Base-by-base conservation (phyloP, 1,140 invertebrate species). In the Bombus waltoni region DNA sequence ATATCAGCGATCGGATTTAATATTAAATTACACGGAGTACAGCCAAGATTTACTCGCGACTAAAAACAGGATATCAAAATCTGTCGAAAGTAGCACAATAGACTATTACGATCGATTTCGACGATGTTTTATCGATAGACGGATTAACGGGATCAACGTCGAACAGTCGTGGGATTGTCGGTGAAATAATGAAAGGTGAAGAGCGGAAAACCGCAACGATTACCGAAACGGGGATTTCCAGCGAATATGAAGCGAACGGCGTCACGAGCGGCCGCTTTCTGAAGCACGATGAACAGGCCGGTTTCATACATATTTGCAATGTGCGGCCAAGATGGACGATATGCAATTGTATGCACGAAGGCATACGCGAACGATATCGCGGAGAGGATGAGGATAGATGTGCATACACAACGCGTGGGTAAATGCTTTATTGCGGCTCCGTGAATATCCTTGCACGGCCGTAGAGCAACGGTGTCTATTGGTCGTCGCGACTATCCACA, bases 391-490 rank as follows among this genome's bases (percentile, higher is more conserved):
- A 71, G 88, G 83, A 84, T 88, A 87, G 78, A 91, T 87, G 90
- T 90, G 88, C 87, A 89, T 92, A 91, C 73, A 82, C 62, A 88
- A 83, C 90, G 92, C 92, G 92, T 93, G 91, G 94, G 93, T 92
- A 93, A 93, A 92, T 91, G 91, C 85, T 94, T 93, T 93, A 94
- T 93, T 91, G 91, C 92, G 75, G 81, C 74, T 88, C 85, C 74
- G 85, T 86, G 77, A 59, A 90, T 91, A 85, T 85, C 79, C 84
- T 85, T 81, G 78, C 79, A 38, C 79, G 44, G 42, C 38, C 57
- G 76, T 85, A 62, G 77, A 62, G 28, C n/a, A 75, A 57, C 78
- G 77, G 75, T 80, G 81, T 91, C 89, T 87, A 91, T 90, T 87
- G 86, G 87, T 42, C 65, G 65, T 62, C 74, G 77, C 28, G 35